phyloP scores from a whole-genome alignment of 2,797 vertebrate genomes.

The Acropternis orthonyx region DNA sequence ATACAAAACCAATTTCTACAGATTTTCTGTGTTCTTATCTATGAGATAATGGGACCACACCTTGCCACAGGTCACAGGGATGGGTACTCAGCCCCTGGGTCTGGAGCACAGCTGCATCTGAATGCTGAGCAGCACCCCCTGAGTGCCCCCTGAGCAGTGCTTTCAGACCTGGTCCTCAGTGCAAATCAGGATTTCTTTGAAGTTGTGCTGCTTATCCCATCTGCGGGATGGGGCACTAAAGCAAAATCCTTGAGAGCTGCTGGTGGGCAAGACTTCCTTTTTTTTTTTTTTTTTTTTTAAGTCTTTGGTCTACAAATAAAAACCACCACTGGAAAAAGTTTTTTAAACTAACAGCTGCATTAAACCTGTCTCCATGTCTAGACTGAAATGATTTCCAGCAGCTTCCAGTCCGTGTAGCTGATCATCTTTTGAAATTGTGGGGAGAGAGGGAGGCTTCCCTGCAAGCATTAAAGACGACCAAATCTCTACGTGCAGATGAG shows the following conservation, averaged over 20 bases:
- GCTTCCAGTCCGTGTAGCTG: background rate
- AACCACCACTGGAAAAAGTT: background rate
- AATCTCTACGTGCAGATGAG: background rate
- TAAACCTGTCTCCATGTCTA: background rate
- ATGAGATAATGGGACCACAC: background rate
- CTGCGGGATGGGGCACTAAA: background rate
- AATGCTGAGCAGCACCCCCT: rapidly evolving
- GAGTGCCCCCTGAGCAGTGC: background rate
- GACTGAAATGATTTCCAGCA: background rate
- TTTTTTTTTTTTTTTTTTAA: background rate
- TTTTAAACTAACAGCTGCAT: background rate
- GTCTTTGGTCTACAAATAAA: background rate
- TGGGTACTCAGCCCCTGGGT: background rate
- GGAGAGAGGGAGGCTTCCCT: background rate
- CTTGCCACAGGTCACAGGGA: background rate
- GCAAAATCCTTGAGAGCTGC: background rate
- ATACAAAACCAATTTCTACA: background rate
- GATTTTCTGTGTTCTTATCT: background rate
- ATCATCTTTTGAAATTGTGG: background rate
- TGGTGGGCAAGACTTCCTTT: background rate
- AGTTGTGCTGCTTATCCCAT: background rate
- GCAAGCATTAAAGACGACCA: background rate
- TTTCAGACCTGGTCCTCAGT: background rate
- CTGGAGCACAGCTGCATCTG: background rate
- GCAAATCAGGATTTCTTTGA: background rate